A percentile compares a stretch with the other conserved stretches of the same genome.
phyloP scores from a whole-genome alignment of 2,113 vertebrate species.

The Chionomys nivalis region DNA sequence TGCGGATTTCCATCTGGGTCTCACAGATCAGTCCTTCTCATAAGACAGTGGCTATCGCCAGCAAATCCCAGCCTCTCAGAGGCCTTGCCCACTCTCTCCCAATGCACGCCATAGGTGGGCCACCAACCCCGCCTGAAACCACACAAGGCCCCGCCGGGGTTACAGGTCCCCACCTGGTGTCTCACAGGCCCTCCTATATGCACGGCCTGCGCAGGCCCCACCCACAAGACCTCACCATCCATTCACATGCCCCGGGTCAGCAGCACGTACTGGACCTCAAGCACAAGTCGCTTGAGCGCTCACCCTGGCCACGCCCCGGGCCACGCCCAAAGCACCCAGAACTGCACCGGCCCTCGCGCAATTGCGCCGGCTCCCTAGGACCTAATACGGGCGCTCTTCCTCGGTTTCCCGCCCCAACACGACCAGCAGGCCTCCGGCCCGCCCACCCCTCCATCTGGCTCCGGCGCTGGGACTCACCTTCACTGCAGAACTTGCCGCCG shows the following conservation, averaged over 20 bases:
- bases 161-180: neutral
- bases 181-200: neutral
- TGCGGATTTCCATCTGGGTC: accelerated
- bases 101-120: neutral
- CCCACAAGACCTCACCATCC: neutral
- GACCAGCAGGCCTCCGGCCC: neutral
- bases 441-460: neutral
- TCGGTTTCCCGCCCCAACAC: neutral
- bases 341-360: neutral
- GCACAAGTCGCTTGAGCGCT: too few relatives aligned
- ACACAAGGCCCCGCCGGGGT: neutral
- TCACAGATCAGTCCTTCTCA: neutral
- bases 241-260: neutral
- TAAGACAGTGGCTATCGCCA: accelerated
- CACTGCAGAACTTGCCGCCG: conserved; percentile 93
- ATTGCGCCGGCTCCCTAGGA: neutral
- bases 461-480: conserved; percentile 88
- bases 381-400: neutral
- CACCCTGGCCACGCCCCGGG: neutral
- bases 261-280: neutral
- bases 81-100: neutral
- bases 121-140: neutral
- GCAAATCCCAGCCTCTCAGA: neutral
- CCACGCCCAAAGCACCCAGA: neutral
- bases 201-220: neutral